Percentiles rank a stretch among this genome's conserved stretches.
These are phyloP conservation scores for Ginglymostoma cirratum DNA, from an alignment of 2,113 vertebrate species.

Conservation along the genomic window DNA sequence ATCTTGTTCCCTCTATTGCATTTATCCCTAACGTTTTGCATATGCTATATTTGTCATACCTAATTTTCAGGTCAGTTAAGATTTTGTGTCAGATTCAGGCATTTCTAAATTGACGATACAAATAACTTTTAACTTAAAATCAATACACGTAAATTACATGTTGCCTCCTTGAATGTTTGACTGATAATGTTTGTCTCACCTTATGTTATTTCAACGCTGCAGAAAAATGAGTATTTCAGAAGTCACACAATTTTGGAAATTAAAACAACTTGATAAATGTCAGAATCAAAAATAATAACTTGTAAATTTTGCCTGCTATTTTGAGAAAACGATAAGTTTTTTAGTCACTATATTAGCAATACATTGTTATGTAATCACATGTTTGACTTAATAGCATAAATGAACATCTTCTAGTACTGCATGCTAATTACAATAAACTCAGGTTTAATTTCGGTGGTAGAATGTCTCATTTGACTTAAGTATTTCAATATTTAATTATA, in stretches of 20 bases:
- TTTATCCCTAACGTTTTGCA: constrained; percentile 3
- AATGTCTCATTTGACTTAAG: background rate
- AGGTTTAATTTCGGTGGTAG: background rate
- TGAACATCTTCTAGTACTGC: background rate
- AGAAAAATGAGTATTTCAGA: background rate
- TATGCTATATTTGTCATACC: background rate
- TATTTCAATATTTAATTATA: background rate
- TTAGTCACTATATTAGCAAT: background rate
- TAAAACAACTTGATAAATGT: background rate
- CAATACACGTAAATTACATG: background rate
- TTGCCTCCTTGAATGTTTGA: background rate
- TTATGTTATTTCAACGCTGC: background rate
- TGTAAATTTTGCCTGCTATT: background rate
- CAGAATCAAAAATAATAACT: background rate
- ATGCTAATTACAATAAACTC: background rate
- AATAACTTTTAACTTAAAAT: background rate
- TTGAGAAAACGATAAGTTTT: background rate
- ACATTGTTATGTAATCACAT: background rate
- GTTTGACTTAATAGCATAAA: background rate
- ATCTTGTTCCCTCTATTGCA: background rate
- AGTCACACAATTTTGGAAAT: background rate
- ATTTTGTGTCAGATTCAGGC: background rate
- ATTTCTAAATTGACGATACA: background rate
- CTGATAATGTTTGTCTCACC: background rate
- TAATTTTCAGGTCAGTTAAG: background rate